These are phyloP conservation scores for Notarius lentiginosus DNA, from an alignment of 2,113 vertebrate species.

Conservation along the genomic window DNA sequence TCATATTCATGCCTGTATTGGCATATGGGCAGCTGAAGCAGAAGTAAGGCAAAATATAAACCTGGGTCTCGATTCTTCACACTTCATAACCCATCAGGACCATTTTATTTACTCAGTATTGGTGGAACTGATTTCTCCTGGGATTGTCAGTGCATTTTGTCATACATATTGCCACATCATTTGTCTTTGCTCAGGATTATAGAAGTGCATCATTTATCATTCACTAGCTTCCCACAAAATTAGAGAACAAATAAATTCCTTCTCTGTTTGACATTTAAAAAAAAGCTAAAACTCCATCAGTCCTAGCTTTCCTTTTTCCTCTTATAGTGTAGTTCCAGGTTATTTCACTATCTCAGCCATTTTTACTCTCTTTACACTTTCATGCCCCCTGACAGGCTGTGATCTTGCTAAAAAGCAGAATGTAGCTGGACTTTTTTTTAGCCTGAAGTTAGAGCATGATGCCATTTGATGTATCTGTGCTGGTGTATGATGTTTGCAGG, in stretches of 20 bases:
- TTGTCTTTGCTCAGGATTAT: neutral
- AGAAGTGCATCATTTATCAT: neutral
- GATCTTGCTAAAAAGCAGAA: neutral
- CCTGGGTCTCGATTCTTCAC: neutral
- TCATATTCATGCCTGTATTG: neutral
- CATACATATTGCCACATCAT: neutral
- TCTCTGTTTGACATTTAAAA: neutral
- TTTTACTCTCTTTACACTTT: neutral
- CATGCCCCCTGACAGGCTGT: neutral
- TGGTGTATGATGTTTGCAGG: neutral
- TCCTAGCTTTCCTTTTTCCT: neutral
- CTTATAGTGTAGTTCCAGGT: neutral
- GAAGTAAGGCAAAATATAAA: neutral
- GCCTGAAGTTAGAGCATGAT: neutral
- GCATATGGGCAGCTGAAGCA: neutral
- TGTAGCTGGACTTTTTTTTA: neutral
- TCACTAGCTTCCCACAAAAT: neutral
- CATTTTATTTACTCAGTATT: neutral
- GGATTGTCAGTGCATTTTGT: neutral
- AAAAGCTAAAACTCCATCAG: neutral
- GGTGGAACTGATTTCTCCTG: neutral
- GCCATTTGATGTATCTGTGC: neutral
- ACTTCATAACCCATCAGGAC: neutral
- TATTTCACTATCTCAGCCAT: neutral
- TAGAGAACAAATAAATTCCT: neutral